Conservation (phyloP, 2,797 vertebrate species). For the Anisognathus igniventris region DNA sequence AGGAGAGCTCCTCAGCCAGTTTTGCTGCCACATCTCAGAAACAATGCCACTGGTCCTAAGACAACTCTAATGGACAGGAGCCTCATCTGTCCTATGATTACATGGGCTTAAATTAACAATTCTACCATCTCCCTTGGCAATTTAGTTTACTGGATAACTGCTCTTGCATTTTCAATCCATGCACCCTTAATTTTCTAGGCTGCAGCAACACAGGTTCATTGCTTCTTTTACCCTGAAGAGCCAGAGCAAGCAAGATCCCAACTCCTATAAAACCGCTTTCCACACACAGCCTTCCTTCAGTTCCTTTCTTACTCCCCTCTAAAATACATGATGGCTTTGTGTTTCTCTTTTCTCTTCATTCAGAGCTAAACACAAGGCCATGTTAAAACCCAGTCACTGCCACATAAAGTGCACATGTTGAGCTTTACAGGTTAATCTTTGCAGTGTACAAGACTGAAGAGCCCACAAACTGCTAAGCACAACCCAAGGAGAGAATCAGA, state of each 20-base stretch:
- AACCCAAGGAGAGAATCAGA: neutral
- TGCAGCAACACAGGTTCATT: neutral
- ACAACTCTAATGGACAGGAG: neutral
- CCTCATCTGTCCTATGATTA: neutral
- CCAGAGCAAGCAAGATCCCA: neutral
- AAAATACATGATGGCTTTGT: neutral
- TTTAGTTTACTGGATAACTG: neutral
- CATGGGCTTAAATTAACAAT: neutral
- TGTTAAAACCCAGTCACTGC: neutral
- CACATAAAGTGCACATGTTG: neutral
- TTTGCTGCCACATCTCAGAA: neutral
- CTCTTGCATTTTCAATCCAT: neutral
- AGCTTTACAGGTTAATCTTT: neutral
- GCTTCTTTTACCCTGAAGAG: neutral
- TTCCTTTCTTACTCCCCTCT: neutral
- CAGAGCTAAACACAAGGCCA: neutral
- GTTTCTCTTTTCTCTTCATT: neutral
- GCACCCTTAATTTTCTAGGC: neutral
- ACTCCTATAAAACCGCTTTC: neutral
- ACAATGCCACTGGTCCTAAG: neutral
- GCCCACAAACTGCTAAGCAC: neutral
- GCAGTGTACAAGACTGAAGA: neutral
- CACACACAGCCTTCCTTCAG: neutral
- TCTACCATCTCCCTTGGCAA: neutral
- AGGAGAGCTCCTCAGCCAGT: neutral